Evolutionary conservation across 2,888 invertebrate species (phyloP).

Genomic region (Diachrysia chrysitis): DNA sequence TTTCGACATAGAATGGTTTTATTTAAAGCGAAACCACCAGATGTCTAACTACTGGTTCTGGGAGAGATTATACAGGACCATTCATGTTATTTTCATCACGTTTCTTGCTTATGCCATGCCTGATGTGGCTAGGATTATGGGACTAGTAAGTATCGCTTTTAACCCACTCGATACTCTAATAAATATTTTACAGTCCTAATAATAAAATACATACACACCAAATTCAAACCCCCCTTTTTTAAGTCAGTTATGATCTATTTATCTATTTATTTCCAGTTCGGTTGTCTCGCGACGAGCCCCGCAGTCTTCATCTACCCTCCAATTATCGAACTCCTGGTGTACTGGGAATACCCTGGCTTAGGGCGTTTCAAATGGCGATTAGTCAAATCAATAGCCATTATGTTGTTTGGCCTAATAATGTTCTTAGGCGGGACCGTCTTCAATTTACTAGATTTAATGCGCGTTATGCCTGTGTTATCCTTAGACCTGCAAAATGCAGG

Average conservation of each 20-base stretch:
- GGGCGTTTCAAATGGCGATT: constrained; percentile 68
- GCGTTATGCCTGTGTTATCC: background rate
- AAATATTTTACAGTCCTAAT: no score
- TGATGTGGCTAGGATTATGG: constrained; percentile 68
- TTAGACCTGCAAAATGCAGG: background rate
- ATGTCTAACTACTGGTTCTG: constrained; percentile 66
- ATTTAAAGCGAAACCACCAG: constrained; percentile 60
- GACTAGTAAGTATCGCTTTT: constrained; percentile 63
- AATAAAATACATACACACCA: no score
- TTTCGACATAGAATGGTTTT: constrained; percentile 72
- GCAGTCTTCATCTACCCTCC: constrained; percentile 74
- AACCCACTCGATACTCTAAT: no score
- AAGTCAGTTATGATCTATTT: background rate
- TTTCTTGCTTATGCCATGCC: constrained; percentile 63
- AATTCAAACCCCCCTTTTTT: no score
- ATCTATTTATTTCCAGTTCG: constrained; percentile 65
- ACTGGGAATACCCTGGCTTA: constrained; percentile 70
- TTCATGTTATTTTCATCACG: constrained; percentile 60
- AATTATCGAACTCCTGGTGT: constrained; percentile 67
- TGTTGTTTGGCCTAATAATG: constrained; percentile 56
- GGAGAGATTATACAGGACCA: constrained; percentile 70
- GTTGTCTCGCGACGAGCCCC: constrained; percentile 68
- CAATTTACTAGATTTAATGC: constrained; percentile 56
- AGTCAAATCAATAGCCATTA: constrained; percentile 55
- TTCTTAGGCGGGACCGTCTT: constrained; percentile 61